Conservation (phyloP, 2,797 vertebrate genomes). For the Sebastes goodei region DNA sequence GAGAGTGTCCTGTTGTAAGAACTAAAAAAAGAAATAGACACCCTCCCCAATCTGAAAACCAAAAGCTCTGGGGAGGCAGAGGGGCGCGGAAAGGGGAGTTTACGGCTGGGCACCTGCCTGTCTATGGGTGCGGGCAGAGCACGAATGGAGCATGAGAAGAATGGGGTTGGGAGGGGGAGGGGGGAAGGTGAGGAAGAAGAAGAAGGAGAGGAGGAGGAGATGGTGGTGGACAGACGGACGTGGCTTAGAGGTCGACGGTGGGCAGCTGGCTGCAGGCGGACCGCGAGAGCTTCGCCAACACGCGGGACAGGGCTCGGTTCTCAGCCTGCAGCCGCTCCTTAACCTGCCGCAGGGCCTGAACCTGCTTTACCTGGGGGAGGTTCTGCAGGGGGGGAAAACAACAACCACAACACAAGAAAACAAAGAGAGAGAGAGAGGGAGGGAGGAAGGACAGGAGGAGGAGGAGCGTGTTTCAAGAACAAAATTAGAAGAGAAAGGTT, state of each 20-base stretch:
- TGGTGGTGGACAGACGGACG: slow-evolving; percentile 71
- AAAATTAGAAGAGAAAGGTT: slow-evolving; percentile 48
- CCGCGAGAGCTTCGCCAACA: slow-evolving; percentile 94
- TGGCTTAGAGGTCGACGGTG: slow-evolving; percentile 88
- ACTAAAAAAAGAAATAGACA: slow-evolving; percentile 53
- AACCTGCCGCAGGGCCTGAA: slow-evolving; percentile 93
- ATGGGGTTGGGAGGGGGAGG: slow-evolving; percentile 53
- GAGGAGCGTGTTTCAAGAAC: slow-evolving; percentile 24
- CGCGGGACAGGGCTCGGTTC: slow-evolving; percentile 97
- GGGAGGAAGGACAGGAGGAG: slow-evolving; percentile 2
- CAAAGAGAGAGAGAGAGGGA: slow-evolving; percentile 6
- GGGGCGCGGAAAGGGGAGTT: slow-evolving; percentile 16
- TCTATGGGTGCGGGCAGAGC: slow-evolving; percentile 86
- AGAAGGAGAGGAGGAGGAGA: slow-evolving; percentile 21
- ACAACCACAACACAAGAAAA: slow-evolving; percentile 81
- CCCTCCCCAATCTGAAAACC: slow-evolving; percentile 76
- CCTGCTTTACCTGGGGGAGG: slow-evolving; percentile 96
- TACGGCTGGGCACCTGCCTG: slow-evolving; percentile 91
- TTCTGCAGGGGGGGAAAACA: slow-evolving; percentile 83
- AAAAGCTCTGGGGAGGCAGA: slow-evolving; percentile 69
- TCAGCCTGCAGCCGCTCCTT: slow-evolving; percentile 96
- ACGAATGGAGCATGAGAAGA: slow-evolving; percentile 84
- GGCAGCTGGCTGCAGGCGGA: slow-evolving; percentile 89
- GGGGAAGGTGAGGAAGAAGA: slow-evolving; percentile 19
- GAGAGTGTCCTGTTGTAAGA: slow-evolving; percentile 57